Base-by-base conservation (phyloP, 2,888 invertebrate species). In the Alloscopus bannaensis region DNA sequence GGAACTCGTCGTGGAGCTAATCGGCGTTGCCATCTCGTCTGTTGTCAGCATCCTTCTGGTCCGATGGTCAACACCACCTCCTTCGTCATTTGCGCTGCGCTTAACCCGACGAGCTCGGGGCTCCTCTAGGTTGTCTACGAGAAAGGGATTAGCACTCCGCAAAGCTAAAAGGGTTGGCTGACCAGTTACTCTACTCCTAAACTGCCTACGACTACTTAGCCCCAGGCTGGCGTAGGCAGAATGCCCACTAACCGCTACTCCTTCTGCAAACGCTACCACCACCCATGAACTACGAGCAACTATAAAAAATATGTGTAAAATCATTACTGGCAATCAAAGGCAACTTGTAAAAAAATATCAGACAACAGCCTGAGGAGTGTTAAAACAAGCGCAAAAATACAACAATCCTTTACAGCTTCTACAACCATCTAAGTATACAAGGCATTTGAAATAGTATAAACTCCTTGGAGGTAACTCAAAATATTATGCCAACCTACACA, bases 181-280 rank as follows among this genome's bases (percentile, higher is more conserved):
- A n/a, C n/a, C n/a, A 55, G 55, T 40, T 69, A 57, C 42, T 36
- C 45, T 18, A 28, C 20, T 59, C 72, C 72, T 55, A 64, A 42
- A 45, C 26, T 13, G 26, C 13, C 45, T 71, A 72, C 64, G 52
- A 64, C 42, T 62, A 62, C 50, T 65, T 31, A n/a, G 16, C 31
- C 55, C 22, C 64, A 65, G 70, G 64, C 70, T 31, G 31, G 18
- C 18, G 20, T 59, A 59, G n/a, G 18, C 18, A 42, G 42, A 42
- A 16, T 42, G n/a, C 3, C n/a, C n/a, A n/a, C 29, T 3, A 18
- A 29, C 59, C 3, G 16, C 20, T 29, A 18, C 60, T 57, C 70
- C 70, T 47, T 78, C 70, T 31, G 70, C 70, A 45, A 70, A 64
- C 1, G 45, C 64, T 20, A 70, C 31, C 18, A 42, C n/a, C 29